These are phyloP conservation scores for Euura lappo DNA, from an alignment of 1,140 invertebrate species.

Conservation along the genomic window DNA sequence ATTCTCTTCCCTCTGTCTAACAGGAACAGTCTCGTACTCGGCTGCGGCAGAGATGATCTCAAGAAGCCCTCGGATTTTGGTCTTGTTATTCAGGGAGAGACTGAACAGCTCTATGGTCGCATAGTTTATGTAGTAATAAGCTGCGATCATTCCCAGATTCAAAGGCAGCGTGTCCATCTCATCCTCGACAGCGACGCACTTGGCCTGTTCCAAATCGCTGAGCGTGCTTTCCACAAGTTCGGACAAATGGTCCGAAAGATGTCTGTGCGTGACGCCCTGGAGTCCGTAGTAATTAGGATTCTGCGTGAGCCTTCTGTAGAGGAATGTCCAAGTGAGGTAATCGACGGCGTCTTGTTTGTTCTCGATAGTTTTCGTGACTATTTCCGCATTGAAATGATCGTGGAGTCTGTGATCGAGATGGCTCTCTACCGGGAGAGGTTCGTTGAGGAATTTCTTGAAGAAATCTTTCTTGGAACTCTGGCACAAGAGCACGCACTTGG, in stretches of 20 bases:
- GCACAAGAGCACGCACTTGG: slow-evolving; percentile 96
- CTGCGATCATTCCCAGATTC: slow-evolving; percentile 99
- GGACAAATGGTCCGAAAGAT: slow-evolving; percentile 97
- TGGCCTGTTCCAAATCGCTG: slow-evolving; percentile 94
- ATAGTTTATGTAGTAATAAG: slow-evolving; percentile 99
- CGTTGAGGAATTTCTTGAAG: slow-evolving; percentile 98
- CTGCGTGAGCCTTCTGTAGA: slow-evolving; percentile 96
- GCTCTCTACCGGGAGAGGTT: slow-evolving; percentile 97
- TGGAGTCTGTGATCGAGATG: slow-evolving; percentile 97
- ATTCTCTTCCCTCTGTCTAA: slow-evolving; percentile 94
- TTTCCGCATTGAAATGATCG: slow-evolving; percentile 99
- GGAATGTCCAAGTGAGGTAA: slow-evolving; percentile 99
- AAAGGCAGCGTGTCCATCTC: slow-evolving; percentile 96
- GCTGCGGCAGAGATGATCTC: slow-evolving; percentile 98
- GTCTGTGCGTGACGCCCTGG: slow-evolving; percentile 94
- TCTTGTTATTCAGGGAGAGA: slow-evolving; percentile 95
- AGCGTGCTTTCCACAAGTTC: slow-evolving; percentile 97
- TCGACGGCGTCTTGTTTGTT: slow-evolving; percentile 99
- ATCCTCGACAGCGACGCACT: slow-evolving; percentile 98
- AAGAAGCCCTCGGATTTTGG: slow-evolving; percentile 94
- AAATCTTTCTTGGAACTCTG: slow-evolving; percentile 98
- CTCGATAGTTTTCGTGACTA: slow-evolving; percentile 99
- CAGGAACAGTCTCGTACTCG: slow-evolving; percentile 94
- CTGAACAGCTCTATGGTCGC: slow-evolving; percentile 99
- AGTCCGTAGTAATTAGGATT: slow-evolving; percentile 99